phyloP scores from a whole-genome alignment of 2,113 vertebrate species.

The Ovibos moschatus region DNA sequence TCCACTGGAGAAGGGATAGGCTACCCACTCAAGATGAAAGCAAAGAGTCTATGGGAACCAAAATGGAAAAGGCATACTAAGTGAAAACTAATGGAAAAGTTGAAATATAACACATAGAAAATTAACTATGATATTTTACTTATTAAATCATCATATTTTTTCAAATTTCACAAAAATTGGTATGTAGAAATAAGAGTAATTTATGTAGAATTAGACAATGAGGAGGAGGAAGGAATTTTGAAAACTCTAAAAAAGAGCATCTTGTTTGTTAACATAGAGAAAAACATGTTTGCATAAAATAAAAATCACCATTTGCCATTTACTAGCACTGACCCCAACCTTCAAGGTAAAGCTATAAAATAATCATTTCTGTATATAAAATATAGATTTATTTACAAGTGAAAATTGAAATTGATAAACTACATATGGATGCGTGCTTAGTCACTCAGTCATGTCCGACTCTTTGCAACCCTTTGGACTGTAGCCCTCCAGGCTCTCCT shows the following conservation, averaged over 20 bases:
- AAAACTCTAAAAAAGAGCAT: background rate
- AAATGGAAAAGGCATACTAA: background rate
- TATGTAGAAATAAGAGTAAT: background rate
- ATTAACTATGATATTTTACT: conserved; percentile 6
- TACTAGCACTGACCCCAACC: background rate
- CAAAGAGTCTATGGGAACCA: background rate
- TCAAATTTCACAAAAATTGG: background rate
- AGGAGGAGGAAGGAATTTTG: background rate
- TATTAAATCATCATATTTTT: background rate
- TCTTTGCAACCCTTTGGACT: background rate
- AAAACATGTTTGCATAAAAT: background rate
- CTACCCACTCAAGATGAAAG: background rate
- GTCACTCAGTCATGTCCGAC: background rate
- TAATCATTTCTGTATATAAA: background rate
- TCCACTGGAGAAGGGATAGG: background rate
- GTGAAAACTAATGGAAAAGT: background rate
- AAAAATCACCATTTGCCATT: background rate
- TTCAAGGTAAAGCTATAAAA: background rate
- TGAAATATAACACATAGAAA: background rate
- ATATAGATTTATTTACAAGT: background rate
- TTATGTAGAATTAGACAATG: background rate
- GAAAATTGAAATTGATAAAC: background rate
- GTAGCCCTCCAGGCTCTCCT: background rate
- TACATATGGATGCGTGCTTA: background rate
- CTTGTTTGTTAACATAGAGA: background rate